Conservation (phyloP, 2,113 vertebrate genomes). For the Corythoichthys haematopterus region DNA sequence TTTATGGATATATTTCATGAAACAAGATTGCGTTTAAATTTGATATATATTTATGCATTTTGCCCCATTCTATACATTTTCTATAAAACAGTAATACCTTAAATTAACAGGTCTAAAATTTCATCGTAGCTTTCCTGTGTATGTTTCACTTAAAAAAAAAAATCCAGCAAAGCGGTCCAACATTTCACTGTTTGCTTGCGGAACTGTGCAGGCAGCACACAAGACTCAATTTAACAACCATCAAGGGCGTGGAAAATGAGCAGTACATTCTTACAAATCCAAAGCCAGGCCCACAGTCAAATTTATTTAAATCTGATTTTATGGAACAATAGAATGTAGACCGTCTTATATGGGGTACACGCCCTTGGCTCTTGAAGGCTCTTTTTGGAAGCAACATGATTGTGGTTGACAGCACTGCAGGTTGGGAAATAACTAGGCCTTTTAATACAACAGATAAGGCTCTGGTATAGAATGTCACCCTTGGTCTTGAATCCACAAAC, state of each 20-base stretch:
- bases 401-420: conserved; percentile 32
- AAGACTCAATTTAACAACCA: conserved; percentile 22
- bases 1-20: conserved; percentile 54
- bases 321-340: conserved; percentile 80
- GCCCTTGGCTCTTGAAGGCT: conserved; percentile 43
- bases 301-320: conserved; percentile 45
- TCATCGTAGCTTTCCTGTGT: conserved; percentile 43
- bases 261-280: conserved; percentile 55
- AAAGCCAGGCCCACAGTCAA: conserved; percentile 40
- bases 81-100: conserved; percentile 73
- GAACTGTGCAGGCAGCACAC: conserved; percentile 40
- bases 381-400: conserved; percentile 39
- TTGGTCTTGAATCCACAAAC: conserved; percentile 43
- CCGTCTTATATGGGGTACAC: conserved; percentile 32
- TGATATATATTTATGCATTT: conserved; percentile 60
- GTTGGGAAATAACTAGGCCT: conserved; percentile 18
- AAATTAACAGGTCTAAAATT: conserved; percentile 65
- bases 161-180: conserved; percentile 26
- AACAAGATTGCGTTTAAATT: conserved; percentile 55
- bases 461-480: conserved; percentile 66
- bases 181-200: conserved; percentile 28
- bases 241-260: conserved; percentile 7
- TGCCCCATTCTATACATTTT: conserved; percentile 56
- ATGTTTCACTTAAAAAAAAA: conserved; percentile 39
- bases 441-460: conserved; percentile 62